phyloP scores from a whole-genome alignment of 2,888 invertebrate genomes.

The Laspeyria flexula region DNA sequence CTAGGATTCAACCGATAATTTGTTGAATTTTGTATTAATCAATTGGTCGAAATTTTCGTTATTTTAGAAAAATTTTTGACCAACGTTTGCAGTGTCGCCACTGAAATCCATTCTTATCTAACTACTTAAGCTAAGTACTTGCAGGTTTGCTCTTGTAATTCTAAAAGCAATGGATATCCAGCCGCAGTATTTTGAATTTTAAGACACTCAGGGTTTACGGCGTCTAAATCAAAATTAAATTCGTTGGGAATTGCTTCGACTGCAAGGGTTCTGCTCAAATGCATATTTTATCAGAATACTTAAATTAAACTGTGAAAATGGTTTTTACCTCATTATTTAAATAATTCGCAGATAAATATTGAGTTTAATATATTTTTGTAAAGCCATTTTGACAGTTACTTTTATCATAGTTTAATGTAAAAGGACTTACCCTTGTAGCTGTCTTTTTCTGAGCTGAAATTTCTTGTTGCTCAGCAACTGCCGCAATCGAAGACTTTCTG shows the following conservation, averaged over 20 bases:
- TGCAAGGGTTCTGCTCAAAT: conserved; percentile 31
- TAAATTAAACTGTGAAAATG: conserved; percentile 1
- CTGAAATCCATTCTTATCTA: conserved; percentile 24
- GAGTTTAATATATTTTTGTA: not conserved
- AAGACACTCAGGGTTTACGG: conserved; percentile 21
- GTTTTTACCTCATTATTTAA: not conserved
- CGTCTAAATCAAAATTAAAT: conserved; percentile 18
- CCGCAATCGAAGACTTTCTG: conserved; percentile 78
- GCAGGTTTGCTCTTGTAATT: conserved; percentile 7
- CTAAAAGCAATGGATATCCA: conserved; percentile 33
- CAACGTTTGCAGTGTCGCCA: not conserved
- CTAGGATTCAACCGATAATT: conserved; percentile 20
- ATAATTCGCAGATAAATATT: too few species aligned
- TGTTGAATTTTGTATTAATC: conserved; percentile 23
- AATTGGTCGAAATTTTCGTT: not conserved
- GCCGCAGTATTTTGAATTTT: conserved; percentile 22
- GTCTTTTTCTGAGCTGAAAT: conserved; percentile 70
- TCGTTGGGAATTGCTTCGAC: conserved; percentile 17
- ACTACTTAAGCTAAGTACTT: conserved; percentile 30
- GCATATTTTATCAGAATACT: conserved; percentile 1
- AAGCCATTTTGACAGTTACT: conserved; percentile 5
- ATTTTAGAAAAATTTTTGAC: conserved; percentile 3
- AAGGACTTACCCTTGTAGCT: conserved; percentile 66
- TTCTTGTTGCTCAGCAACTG: conserved; percentile 74
- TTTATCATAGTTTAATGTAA: not conserved